Percentiles rank a stretch among this genome's conserved stretches.
phyloP scores from a whole-genome alignment of 2,888 invertebrate species.

The Tryphoninae sp. region DNA sequence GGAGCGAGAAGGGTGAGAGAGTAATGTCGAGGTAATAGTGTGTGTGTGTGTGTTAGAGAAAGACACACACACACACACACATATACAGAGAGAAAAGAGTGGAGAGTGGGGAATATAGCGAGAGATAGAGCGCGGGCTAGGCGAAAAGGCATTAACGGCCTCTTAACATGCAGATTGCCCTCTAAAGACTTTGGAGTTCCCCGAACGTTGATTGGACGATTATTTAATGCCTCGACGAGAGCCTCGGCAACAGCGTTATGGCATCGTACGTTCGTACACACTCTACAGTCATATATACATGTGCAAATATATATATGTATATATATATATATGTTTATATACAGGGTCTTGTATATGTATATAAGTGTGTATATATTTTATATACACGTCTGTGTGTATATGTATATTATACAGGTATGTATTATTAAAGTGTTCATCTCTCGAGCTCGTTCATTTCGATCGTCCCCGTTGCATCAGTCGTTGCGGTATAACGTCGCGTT shows the following conservation, averaged over 20 bases:
- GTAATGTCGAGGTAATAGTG: neutral
- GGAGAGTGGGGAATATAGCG: constrained; percentile 26
- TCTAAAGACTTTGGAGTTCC: constrained; percentile 78
- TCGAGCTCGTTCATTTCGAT: constrained; percentile 42
- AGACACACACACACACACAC: neutral
- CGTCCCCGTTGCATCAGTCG: constrained; percentile 36
- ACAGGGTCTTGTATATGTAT: neutral
- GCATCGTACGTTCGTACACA: constrained; percentile 55
- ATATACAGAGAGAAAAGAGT: constrained; percentile 31
- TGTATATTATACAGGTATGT: neutral
- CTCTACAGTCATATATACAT: constrained; percentile 30
- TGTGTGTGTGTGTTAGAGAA: neutral
- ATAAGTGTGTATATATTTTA: neutral
- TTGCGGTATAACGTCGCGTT: constrained; percentile 4
- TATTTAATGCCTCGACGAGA: constrained; percentile 76
- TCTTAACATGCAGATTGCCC: constrained; percentile 81
- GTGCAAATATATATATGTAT: constrained; percentile 6
- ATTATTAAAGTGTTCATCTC: constrained; percentile 34
- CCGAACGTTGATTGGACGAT: constrained; percentile 79
- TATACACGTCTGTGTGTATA: neutral
- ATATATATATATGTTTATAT: neutral
- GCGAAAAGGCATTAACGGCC: constrained; percentile 80
- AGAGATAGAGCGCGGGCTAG: constrained; percentile 72
- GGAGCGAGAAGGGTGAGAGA: neutral
- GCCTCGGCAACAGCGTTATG: constrained; percentile 60